These are phyloP conservation scores for Xylota segnis DNA, from an alignment of 2,888 invertebrate species.

Conservation along the genomic window DNA sequence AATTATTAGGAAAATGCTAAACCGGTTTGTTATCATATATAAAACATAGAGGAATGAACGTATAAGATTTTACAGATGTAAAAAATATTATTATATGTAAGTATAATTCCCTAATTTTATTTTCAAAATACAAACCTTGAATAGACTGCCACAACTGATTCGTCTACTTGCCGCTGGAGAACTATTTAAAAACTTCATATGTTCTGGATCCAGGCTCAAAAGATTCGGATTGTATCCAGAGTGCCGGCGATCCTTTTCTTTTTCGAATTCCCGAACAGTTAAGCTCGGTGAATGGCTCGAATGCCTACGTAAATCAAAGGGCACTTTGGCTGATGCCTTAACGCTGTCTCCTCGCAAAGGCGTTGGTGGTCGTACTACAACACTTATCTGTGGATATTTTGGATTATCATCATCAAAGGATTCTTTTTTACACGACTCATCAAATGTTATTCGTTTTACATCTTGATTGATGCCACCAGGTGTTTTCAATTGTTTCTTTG, in stretches of 20 bases:
- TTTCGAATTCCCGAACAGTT: slow-evolving; percentile 85
- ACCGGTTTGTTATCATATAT: too few relatives aligned
- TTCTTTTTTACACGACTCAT: slow-evolving; percentile 85
- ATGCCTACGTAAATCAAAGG: slow-evolving; percentile 84
- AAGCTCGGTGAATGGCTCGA: slow-evolving; percentile 84
- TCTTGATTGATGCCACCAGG: slow-evolving; percentile 79
- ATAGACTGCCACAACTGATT: slow-evolving; percentile 95
- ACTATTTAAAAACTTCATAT: slow-evolving; percentile 88
- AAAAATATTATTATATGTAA: too few relatives aligned
- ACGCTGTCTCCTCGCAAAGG: slow-evolving; percentile 88
- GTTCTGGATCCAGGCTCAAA: slow-evolving; percentile 87
- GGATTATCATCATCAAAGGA: slow-evolving; percentile 84
- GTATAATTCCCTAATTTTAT: background rate
- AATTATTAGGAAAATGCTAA: too few relatives aligned
- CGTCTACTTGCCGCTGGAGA: slow-evolving; percentile 94
- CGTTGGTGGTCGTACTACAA: slow-evolving; percentile 91
- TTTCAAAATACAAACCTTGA: slow-evolving; percentile 86
- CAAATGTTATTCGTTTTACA: slow-evolving; percentile 85
- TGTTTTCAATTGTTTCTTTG: slow-evolving; percentile 52
- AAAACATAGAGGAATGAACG: too few relatives aligned
- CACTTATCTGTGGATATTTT: slow-evolving; percentile 88
- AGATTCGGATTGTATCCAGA: slow-evolving; percentile 87
- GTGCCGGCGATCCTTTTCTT: slow-evolving; percentile 84
- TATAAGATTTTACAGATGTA: too few relatives aligned
- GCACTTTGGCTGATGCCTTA: slow-evolving; percentile 84